A percentile compares a stretch with the other conserved stretches of the same genome.
Evolutionary conservation across 2,797 vertebrate genomes (phyloP).

Genomic region (Silurus lanzhouensis): DNA sequence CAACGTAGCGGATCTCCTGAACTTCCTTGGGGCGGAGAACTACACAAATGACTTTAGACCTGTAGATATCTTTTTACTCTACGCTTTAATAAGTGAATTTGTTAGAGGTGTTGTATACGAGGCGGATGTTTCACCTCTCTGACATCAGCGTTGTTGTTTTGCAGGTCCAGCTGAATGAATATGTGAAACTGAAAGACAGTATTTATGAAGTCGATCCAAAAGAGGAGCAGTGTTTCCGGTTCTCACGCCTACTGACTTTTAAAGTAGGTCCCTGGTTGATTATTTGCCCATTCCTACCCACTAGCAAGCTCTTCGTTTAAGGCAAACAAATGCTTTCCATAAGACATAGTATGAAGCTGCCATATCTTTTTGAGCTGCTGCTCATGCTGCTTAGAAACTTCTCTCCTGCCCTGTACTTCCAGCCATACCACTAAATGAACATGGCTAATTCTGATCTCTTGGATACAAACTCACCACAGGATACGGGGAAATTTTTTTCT

Average conservation of each 20-base stretch:
- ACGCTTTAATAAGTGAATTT: neutral
- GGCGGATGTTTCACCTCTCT: neutral
- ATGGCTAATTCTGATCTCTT: neutral
- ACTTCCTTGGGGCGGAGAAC: slow-evolving; percentile 88
- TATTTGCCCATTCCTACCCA: too few species aligned
- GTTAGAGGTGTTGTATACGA: neutral
- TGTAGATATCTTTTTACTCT: slow-evolving; percentile 63
- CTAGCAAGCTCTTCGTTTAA: neutral
- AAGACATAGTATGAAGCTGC: neutral
- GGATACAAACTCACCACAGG: neutral
- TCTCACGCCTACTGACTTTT: slow-evolving; percentile 82
- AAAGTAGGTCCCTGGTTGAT: slow-evolving; percentile 73
- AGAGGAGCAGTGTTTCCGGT: slow-evolving; percentile 80
- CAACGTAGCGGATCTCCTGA: slow-evolving; percentile 88
- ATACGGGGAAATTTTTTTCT: neutral
- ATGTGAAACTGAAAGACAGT: slow-evolving; percentile 84
- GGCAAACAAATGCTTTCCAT: neutral
- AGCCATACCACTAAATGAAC: neutral
- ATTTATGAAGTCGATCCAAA: slow-evolving; percentile 85
- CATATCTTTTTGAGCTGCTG: neutral
- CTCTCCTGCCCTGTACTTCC: too few species aligned
- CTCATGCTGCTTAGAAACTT: neutral
- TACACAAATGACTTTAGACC: slow-evolving; percentile 89
- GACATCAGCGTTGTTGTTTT: neutral
- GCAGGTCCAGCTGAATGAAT: slow-evolving; percentile 93